A percentile compares a stretch with the other conserved stretches of the same genome.
Evolutionary conservation across 2,888 invertebrate species (phyloP).

Genomic region (Rhabditoides inermis): DNA sequence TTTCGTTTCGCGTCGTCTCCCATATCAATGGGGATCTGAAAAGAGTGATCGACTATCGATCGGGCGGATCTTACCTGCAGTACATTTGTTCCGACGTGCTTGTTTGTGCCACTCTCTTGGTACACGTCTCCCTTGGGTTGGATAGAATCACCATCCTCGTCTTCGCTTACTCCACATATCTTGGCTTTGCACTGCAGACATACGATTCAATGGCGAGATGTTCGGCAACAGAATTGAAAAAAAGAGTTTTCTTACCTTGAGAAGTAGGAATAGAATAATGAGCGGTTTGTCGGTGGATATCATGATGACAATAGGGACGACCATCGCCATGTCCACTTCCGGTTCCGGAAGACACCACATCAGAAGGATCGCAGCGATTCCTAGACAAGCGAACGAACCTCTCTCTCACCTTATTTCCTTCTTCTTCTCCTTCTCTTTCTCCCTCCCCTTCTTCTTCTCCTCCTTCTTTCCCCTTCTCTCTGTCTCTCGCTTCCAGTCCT

Average conservation of each 20-base stretch:
- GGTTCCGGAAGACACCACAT: conserved; percentile 19
- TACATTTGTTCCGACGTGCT: too few species aligned
- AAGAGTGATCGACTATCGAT: too few species aligned
- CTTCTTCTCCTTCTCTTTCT: neutral
- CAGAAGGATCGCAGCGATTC: conserved; percentile 23
- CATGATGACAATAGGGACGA: conserved; percentile 18
- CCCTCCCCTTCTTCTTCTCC: neutral
- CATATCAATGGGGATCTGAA: too few species aligned
- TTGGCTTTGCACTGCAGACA: too few species aligned
- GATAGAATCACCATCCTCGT: too few species aligned
- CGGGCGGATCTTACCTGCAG: too few species aligned
- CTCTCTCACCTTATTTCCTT: neutral
- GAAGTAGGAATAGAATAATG: conserved; percentile 11
- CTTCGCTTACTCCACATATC: too few species aligned
- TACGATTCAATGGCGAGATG: too few species aligned
- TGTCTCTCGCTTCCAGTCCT: neutral
- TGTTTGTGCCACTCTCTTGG: too few species aligned
- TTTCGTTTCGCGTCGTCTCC: too few species aligned
- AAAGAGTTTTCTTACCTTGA: neutral
- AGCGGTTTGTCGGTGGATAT: conserved; percentile 24
- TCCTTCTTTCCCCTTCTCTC: neutral
- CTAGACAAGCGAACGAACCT: conserved; percentile 4
- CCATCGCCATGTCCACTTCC: conserved; percentile 23
- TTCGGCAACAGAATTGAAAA: too few species aligned
- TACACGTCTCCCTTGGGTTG: too few species aligned